Evolutionary conservation across 2,797 vertebrate species (phyloP).

Genomic region (Tamandua tetradactyla): DNA sequence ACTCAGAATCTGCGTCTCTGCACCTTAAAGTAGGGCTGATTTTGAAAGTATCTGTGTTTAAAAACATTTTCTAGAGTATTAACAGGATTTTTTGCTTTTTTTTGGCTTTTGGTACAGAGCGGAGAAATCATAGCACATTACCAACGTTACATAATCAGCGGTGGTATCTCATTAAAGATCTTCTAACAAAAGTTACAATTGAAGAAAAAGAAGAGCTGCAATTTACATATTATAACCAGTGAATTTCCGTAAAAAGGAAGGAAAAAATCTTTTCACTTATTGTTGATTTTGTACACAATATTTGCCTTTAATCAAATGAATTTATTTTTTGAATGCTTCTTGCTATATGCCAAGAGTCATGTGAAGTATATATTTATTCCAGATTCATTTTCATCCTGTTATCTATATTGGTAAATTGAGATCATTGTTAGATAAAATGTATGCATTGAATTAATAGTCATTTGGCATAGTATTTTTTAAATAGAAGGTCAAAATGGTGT

Average conservation of each 20-base stretch:
- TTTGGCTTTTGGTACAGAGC: background rate
- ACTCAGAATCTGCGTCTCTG: background rate
- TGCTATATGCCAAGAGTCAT: background rate
- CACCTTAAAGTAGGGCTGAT: background rate
- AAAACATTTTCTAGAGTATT: background rate
- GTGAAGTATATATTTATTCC: background rate
- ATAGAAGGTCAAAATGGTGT: slow-evolving; percentile 29
- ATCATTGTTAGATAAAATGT: slow-evolving; percentile 38
- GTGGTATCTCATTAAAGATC: slow-evolving; percentile 27
- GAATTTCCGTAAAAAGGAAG: background rate
- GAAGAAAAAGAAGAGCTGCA: slow-evolving; percentile 10
- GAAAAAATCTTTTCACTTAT: background rate
- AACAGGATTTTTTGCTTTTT: background rate
- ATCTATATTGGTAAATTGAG: background rate
- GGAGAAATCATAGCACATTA: background rate
- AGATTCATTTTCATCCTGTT: background rate
- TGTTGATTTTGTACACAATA: slow-evolving; percentile 34
- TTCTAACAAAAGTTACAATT: slow-evolving; percentile 47
- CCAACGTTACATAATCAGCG: slow-evolving; percentile 34
- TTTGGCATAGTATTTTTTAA: slow-evolving; percentile 28
- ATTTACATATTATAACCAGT: background rate
- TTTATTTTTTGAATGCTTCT: background rate
- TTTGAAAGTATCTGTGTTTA: background rate
- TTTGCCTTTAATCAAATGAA: background rate
- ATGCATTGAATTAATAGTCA: background rate